A percentile compares a stretch with the other conserved stretches of the same genome.
Evolutionary conservation across 2,888 invertebrate genomes (phyloP).

Genomic region (Diabrotica balteata): DNA sequence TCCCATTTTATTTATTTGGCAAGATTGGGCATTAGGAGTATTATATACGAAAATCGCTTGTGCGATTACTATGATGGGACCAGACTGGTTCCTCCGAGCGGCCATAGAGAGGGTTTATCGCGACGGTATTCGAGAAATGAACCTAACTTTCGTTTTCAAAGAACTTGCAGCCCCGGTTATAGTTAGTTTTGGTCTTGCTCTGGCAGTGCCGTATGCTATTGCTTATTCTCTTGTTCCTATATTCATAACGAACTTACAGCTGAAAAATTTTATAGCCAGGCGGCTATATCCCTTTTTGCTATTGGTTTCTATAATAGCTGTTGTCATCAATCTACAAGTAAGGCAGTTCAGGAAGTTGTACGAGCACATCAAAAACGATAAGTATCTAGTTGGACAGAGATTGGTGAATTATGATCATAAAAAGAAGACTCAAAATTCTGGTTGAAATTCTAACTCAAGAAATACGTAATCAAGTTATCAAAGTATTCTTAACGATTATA

Average conservation of each 20-base stretch:
- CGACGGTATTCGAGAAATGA: conserved; percentile 92
- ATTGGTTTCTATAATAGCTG: conserved; percentile 71
- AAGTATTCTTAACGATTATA: no score
- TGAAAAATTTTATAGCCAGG: conserved; percentile 79
- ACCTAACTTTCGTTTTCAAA: conserved; percentile 84
- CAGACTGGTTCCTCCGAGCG: conserved; percentile 91
- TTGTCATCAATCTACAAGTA: conserved; percentile 83
- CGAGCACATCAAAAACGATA: conserved; percentile 98
- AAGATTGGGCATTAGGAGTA: conserved; percentile 98
- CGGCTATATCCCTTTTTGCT: conserved; percentile 90
- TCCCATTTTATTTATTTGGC: conserved; percentile 87
- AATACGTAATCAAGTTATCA: no score
- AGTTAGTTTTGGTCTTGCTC: conserved; percentile 84
- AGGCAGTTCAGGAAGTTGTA: conserved; percentile 93
- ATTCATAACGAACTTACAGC: conserved; percentile 68
- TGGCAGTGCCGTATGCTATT: conserved; percentile 92
- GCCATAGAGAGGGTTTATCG: conserved; percentile 93
- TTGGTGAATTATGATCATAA: conserved; percentile 96
- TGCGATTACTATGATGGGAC: conserved; percentile 97
- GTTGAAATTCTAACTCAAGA: conserved; percentile 9
- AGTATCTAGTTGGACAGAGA: conserved; percentile 95
- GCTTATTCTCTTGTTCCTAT: conserved; percentile 80
- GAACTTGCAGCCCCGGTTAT: conserved; percentile 90
- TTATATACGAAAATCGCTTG: conserved; percentile 97
- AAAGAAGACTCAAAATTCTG: conserved; percentile 50